Percentiles rank a stretch among this genome's conserved stretches.
Conservation (phyloP, 35 echinoderm and acorn worm genomes). For the Acanthaster planci region DNA sequence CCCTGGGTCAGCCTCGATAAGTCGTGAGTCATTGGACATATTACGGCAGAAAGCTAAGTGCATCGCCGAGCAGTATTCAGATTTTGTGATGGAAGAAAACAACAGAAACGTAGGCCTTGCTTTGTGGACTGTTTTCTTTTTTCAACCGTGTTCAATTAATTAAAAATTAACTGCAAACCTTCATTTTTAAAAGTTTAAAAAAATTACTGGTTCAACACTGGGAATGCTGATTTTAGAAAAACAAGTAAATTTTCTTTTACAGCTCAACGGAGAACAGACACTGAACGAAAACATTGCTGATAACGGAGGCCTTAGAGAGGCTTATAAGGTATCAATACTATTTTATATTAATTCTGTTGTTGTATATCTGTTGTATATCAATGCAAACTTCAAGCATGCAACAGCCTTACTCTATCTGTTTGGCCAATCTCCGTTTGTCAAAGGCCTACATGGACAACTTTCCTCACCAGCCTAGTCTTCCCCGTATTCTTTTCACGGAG, state of each 20-base stretch:
- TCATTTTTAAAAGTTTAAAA: not conserved
- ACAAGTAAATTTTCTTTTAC: not conserved
- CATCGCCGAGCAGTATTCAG: constrained; percentile 78
- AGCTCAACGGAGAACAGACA: constrained; percentile 77
- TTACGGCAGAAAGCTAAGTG: constrained; percentile 78
- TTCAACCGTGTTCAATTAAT: no score
- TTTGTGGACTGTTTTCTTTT: no score
- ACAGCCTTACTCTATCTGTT: no score
- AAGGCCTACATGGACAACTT: no score
- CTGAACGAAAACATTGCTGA: constrained; percentile 90
- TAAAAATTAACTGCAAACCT: not conserved
- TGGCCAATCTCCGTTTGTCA: no score
- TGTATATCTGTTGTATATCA: no score
- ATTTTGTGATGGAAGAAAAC: constrained; percentile 64
- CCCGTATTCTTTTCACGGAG: no score
- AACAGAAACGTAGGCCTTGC: not conserved
- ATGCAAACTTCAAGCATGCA: no score
- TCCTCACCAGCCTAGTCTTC: no score
- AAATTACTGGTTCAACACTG: not conserved
- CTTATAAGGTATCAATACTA: constrained; percentile 79
- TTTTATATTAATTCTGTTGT: no score
- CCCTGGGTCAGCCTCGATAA: constrained; percentile 76
- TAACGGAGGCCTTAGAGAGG: constrained; percentile 78
- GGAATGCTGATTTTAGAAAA: not conserved
- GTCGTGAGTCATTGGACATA: constrained; percentile 59